Evolutionary conservation across 1,140 invertebrate genomes (phyloP).

Genomic region (Micrasema minimum): DNA sequence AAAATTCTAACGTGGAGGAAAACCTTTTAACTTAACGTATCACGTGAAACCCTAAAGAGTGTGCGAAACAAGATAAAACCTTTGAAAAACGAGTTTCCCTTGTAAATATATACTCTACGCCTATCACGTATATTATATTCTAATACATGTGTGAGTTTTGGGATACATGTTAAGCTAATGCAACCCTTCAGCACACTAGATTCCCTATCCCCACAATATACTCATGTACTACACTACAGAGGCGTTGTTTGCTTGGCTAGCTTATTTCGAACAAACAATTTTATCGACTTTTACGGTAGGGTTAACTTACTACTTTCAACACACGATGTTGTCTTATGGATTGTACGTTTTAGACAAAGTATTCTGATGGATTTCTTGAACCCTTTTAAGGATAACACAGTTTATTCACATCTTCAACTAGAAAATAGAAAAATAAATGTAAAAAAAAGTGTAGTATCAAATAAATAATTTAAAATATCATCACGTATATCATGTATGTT

Average conservation of each 20-base stretch:
- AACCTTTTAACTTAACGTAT: slow-evolving; percentile 53
- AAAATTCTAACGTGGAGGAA: slow-evolving; percentile 40
- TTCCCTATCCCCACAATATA: slow-evolving; percentile 5
- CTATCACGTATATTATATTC: slow-evolving; percentile 53
- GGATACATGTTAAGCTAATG: slow-evolving; percentile 14
- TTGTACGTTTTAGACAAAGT: too few species aligned
- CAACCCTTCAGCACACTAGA: slow-evolving; percentile 21
- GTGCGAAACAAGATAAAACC: slow-evolving; percentile 54
- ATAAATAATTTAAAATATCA: too few species aligned
- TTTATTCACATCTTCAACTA: too few species aligned
- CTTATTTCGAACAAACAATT: slow-evolving; percentile 25
- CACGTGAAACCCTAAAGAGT: slow-evolving; percentile 51
- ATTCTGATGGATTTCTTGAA: too few species aligned
- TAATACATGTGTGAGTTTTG: slow-evolving; percentile 24
- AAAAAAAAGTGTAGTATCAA: too few species aligned
- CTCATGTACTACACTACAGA: slow-evolving; percentile 10
- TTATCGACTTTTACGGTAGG: slow-evolving; percentile 31
- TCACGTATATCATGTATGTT: too few species aligned
- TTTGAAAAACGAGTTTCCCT: slow-evolving; percentile 53
- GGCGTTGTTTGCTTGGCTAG: slow-evolving; percentile 18
- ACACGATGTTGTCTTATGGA: neutral
- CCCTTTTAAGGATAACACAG: too few species aligned
- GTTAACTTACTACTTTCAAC: slow-evolving; percentile 17
- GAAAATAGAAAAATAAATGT: too few species aligned
- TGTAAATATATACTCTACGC: slow-evolving; percentile 53